Conservation (phyloP, 2,888 invertebrate species). For the Ligdia adustata region DNA sequence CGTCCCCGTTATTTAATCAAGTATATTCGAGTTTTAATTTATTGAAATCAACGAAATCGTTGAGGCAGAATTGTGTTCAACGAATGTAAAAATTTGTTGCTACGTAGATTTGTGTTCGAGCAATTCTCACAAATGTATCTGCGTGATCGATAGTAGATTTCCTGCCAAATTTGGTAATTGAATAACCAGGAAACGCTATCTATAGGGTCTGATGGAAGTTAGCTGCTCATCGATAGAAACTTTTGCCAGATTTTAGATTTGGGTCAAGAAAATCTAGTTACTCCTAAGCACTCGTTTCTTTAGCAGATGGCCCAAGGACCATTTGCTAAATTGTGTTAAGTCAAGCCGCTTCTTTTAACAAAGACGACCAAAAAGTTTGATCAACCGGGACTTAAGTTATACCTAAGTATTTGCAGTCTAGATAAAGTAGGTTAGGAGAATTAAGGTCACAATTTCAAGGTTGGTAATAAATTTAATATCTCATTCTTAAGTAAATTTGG, state of each 20-base stretch:
- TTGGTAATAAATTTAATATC: too few relatives aligned
- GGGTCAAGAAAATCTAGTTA: not conserved
- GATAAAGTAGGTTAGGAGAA: not conserved
- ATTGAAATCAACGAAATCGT: constrained; percentile 14
- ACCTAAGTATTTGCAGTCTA: not conserved
- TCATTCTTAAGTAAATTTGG: not conserved
- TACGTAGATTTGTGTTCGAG: not conserved
- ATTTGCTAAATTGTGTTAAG: constrained; percentile 20
- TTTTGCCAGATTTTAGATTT: not conserved
- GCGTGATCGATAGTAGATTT: constrained; percentile 16
- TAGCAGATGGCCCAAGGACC: not conserved
- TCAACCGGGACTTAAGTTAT: constrained; percentile 3
- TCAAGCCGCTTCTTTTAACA: constrained; percentile 11
- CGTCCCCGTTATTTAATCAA: constrained; percentile 19
- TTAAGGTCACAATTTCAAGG: not conserved
- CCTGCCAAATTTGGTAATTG: constrained; percentile 40
- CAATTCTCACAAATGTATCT: not conserved
- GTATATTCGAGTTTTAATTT: constrained; percentile 20
- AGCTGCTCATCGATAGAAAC: not conserved
- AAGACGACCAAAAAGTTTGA: constrained; percentile 8
- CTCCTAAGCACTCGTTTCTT: not conserved
- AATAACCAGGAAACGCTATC: constrained; percentile 22
- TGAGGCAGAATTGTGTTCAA: not conserved
- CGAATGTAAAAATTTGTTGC: not conserved
- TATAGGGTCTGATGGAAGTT: constrained; percentile 19